A percentile compares a stretch with the other conserved stretches of the same genome.
phyloP scores from a whole-genome alignment of 2,797 vertebrate genomes.

The Etheostoma perlongum region DNA sequence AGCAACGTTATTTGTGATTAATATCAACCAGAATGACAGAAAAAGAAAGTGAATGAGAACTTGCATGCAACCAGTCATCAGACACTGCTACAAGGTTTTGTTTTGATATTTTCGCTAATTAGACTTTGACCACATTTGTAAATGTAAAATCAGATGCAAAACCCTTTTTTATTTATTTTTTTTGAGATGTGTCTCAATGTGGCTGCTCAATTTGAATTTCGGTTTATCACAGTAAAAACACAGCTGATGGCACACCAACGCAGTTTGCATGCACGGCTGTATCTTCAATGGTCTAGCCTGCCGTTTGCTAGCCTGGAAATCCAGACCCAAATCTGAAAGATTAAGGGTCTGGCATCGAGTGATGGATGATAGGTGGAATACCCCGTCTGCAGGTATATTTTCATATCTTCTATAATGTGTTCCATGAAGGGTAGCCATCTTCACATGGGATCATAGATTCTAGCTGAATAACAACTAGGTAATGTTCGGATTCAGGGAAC shows the following conservation, averaged over 20 bases:
- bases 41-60: background rate
- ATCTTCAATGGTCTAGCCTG: no score
- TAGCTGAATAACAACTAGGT: no score
- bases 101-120: slow-evolving; percentile 7
- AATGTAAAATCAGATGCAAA: slow-evolving; percentile 34
- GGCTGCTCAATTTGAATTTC: background rate
- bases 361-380: no score
- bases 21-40: background rate
- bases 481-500: no score
- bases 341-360: no score
- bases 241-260: background rate
- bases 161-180: background rate
- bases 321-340: no score
- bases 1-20: background rate
- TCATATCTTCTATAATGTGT: no score
- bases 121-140: background rate
- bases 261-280: background rate
- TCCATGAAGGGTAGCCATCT: no score
- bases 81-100: no score
- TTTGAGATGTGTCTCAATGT: background rate
- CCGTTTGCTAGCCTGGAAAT: background rate
- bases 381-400: no score
- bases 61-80: no score
- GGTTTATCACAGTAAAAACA: background rate
- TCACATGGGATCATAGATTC: no score